Evolutionary conservation across 1,140 invertebrate genomes (phyloP).

Genomic region (Cherax quadricarinatus): DNA sequence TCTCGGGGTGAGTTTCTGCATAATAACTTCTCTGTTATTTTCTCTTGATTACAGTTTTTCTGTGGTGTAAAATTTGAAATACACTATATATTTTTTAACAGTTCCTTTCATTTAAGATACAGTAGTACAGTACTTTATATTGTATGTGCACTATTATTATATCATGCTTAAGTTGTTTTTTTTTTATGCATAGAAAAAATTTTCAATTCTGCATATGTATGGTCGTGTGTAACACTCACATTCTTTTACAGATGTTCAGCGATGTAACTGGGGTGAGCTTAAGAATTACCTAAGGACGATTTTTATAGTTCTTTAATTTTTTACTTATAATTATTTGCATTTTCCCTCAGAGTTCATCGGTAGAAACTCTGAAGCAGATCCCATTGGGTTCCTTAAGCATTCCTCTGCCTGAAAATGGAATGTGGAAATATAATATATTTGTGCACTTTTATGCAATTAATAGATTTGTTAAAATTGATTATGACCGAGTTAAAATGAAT

Average conservation of each 20-base stretch:
- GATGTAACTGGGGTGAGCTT: slow-evolving; percentile 72
- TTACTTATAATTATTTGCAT: slow-evolving; percentile 55
- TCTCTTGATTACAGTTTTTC: neutral
- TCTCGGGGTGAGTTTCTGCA: slow-evolving; percentile 83
- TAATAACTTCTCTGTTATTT: neutral
- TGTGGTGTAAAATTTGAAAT: neutral
- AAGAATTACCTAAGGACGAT: slow-evolving; percentile 37
- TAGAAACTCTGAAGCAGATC: slow-evolving; percentile 59
- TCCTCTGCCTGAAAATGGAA: slow-evolving; percentile 42
- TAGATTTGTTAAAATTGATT: no score
- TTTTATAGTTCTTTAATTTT: slow-evolving; percentile 2
- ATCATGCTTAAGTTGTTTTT: slow-evolving; percentile 16
- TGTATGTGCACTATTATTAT: neutral
- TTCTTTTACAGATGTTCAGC: slow-evolving; percentile 73
- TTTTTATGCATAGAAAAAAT: neutral
- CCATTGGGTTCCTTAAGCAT: slow-evolving; percentile 19
- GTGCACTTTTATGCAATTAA: no score
- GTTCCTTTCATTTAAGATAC: neutral
- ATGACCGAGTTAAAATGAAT: no score
- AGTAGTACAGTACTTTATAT: neutral
- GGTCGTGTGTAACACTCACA: neutral
- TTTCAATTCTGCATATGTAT: neutral
- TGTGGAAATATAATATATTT: slow-evolving; percentile 12
- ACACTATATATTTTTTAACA: neutral
- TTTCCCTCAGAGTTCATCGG: slow-evolving; percentile 51